Conservation (phyloP, 2,888 invertebrate genomes). For the Cephus spinipes region DNA sequence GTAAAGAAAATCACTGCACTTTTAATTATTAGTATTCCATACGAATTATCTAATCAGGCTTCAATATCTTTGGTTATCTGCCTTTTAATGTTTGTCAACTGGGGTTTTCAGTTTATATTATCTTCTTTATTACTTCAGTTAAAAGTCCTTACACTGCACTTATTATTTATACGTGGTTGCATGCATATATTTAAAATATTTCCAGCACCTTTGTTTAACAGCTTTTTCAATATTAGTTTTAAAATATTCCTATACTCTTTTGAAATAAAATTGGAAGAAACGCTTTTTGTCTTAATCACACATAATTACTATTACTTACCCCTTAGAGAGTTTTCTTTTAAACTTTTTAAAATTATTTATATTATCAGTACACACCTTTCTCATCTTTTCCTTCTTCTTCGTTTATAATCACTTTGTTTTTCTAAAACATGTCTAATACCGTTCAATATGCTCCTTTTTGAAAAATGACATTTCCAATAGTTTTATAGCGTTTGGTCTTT, state of each 20-base stretch:
- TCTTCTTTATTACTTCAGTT: no score
- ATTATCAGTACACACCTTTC: not conserved
- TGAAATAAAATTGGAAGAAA: not conserved
- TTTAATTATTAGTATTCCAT: not conserved
- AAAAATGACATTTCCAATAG: not conserved
- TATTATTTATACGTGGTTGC: not conserved
- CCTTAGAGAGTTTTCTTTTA: not conserved
- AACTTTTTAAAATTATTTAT: not conserved
- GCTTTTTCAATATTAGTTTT: not conserved
- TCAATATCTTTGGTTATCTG: not conserved
- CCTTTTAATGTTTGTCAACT: not conserved
- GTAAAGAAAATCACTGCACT: not conserved
- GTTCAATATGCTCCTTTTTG: not conserved
- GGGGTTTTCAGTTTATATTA: not conserved
- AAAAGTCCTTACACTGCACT: not conserved
- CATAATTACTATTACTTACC: not conserved
- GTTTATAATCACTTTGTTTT: not conserved
- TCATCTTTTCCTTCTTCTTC: not conserved
- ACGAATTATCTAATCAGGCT: not conserved
- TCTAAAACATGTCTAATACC: not conserved
- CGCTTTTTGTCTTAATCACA: not conserved
- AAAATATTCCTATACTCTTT: not conserved
- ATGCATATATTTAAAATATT: not conserved
- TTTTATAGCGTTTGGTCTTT: not conserved
- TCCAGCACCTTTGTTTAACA: not conserved